These are phyloP conservation scores for Phenganax marumi DNA, from an alignment of 92 coral and sea anemone genomes.

Conservation along the genomic window DNA sequence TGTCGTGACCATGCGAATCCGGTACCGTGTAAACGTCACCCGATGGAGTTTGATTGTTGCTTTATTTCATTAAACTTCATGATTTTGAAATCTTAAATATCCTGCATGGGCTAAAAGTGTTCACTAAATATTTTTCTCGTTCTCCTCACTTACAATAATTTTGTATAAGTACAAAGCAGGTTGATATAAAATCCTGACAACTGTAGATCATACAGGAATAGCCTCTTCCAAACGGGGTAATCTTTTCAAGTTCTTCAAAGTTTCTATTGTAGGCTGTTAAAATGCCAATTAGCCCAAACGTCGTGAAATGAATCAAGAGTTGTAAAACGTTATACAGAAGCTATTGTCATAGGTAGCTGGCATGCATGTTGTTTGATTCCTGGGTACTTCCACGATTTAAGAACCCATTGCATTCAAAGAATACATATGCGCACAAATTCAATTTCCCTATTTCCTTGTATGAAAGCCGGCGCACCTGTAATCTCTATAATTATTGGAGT, in stretches of 20 bases:
- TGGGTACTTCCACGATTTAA: background rate
- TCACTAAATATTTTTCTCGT: no score
- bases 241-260: background rate
- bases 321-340: background rate
- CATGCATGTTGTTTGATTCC: slow-evolving; percentile 7
- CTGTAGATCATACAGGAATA: no score
- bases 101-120: no score
- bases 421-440: slow-evolving; percentile 15
- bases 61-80: no score
- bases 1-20: no score
- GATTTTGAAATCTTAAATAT: no score
- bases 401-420: background rate
- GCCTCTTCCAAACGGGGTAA: no score
- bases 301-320: background rate
- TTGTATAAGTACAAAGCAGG: no score
- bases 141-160: no score
- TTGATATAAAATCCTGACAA: no score
- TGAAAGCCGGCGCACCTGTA: slow-evolving; percentile 2
- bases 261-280: background rate
- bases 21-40: no score
- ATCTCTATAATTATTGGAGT: background rate
- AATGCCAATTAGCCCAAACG: background rate
- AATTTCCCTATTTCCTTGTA: slow-evolving; percentile 20
- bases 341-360: background rate
- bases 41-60: no score